These are phyloP conservation scores for Forbesichthys papilliferus DNA, from an alignment of 2,113 vertebrate species.

Conservation along the genomic window DNA sequence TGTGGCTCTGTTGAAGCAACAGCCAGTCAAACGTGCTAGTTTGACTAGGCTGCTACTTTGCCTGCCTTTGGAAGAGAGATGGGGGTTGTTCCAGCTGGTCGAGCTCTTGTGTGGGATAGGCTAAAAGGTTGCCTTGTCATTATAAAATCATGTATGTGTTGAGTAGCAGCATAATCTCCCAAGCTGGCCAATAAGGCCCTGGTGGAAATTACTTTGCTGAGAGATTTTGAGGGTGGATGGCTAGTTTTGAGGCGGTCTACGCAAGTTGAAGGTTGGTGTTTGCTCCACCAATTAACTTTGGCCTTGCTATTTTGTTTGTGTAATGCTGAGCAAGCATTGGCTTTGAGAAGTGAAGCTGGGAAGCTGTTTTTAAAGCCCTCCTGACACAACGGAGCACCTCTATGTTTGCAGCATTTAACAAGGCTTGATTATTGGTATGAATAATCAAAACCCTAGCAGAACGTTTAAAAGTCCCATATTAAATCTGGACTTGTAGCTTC, in stretches of 20 bases:
- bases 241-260: too few relatives aligned
- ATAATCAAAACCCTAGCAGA: constrained; percentile 75
- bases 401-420: constrained; percentile 66
- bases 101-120: constrained; percentile 15
- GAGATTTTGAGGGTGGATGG: neutral
- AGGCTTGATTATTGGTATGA: constrained; percentile 76
- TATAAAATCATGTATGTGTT: constrained; percentile 46
- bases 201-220: neutral
- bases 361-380: constrained; percentile 9
- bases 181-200: constrained; percentile 10
- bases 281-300: too few relatives aligned
- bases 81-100: neutral
- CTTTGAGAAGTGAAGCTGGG: too few relatives aligned
- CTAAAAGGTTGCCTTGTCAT: constrained; percentile 49
- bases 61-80: too few relatives aligned
- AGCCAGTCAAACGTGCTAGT: too few relatives aligned
- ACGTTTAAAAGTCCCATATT: constrained; percentile 55
- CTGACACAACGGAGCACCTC: constrained; percentile 17
- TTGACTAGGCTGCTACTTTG: too few relatives aligned
- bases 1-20: too few relatives aligned
- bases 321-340: too few relatives aligned
- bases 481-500: constrained; percentile 50
- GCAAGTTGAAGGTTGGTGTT: too few relatives aligned
- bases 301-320: too few relatives aligned
- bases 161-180: constrained; percentile 22